phyloP scores from a whole-genome alignment of 2,797 vertebrate genomes.

The Hylomyscus alleni region DNA sequence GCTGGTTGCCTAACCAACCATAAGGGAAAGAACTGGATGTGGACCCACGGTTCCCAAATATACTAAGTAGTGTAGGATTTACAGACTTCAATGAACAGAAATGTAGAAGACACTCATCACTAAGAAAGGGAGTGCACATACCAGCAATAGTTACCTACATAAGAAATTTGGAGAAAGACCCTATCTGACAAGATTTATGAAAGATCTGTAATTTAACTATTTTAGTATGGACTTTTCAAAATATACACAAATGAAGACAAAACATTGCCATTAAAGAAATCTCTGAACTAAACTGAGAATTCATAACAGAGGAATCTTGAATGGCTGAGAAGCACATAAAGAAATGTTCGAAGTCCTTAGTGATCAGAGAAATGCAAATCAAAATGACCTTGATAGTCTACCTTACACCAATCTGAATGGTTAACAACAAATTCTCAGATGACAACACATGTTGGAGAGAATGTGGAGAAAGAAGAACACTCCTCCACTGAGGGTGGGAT shows the following conservation, averaged over 20 bases:
- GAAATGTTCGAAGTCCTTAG: too few species aligned
- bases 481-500: too few species aligned
- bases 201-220: neutral
- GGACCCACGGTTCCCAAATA: neutral
- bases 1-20: neutral
- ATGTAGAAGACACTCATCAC: neutral
- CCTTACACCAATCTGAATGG: too few species aligned
- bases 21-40: neutral
- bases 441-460: too few species aligned
- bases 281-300: too few species aligned
- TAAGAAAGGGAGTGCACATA: neutral
- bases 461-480: too few species aligned
- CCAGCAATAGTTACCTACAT: neutral
- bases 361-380: too few species aligned
- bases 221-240: neutral
- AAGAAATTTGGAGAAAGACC: neutral
- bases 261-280: neutral
- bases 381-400: too few species aligned
- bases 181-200: neutral
- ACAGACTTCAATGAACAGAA: neutral
- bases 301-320: too few species aligned
- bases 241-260: neutral
- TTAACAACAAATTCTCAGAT: too few species aligned
- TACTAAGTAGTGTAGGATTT: neutral
- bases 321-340: too few species aligned